phyloP scores from a whole-genome alignment of 2,888 invertebrate species.

The Microctonus brassicae region DNA sequence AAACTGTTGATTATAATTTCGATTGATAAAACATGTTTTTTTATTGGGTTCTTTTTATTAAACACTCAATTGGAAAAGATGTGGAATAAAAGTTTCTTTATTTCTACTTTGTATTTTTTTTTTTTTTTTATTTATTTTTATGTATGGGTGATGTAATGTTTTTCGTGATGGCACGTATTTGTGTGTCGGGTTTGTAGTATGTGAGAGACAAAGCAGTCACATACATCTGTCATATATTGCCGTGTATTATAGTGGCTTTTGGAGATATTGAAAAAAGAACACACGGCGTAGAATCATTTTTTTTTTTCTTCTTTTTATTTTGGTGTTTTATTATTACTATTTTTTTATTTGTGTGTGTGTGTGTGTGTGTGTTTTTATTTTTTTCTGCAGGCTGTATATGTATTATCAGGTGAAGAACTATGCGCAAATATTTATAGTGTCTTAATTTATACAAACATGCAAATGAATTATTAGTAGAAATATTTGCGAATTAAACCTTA shows the following conservation, averaged over 20 bases:
- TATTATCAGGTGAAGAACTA: slow-evolving; percentile 30
- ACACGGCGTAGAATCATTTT: slow-evolving; percentile 20
- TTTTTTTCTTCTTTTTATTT: not conserved
- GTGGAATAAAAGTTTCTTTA: not conserved
- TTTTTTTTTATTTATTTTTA: not conserved
- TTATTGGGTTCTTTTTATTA: no score
- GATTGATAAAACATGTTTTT: no score
- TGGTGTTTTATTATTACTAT: no score
- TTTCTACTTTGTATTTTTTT: not conserved
- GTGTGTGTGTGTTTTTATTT: no score
- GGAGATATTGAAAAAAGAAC: slow-evolving; percentile 47
- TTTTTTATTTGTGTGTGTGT: no score
- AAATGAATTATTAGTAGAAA: no score
- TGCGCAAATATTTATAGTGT: slow-evolving; percentile 19
- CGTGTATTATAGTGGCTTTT: slow-evolving; percentile 12
- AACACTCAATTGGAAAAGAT: not conserved
- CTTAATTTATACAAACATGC: no score
- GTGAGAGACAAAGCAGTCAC: slow-evolving; percentile 15
- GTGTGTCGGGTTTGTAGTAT: slow-evolving; percentile 33
- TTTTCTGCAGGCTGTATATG: not conserved
- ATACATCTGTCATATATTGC: slow-evolving; percentile 48
- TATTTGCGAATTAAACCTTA: no score
- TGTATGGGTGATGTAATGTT: slow-evolving; percentile 18
- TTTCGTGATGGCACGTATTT: slow-evolving; percentile 47
- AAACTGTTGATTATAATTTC: no score